Base-by-base conservation (phyloP, 1,140 invertebrate species). In the Musca vetustissima region DNA sequence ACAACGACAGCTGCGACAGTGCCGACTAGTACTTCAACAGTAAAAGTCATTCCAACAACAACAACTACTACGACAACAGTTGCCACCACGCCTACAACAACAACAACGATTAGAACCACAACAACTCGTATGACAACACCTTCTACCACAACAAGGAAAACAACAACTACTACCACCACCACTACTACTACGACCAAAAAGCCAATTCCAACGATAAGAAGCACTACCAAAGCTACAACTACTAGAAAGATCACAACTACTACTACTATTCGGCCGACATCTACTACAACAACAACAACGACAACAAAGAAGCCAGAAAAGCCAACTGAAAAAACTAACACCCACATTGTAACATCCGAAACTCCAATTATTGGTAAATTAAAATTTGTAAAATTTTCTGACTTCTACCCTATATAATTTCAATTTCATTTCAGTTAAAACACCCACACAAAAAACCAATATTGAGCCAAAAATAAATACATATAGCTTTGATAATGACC, bases 121-220 rank as follows among this genome's bases (percentile, higher is more conserved):
- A 68, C 52, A 47, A 13, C 19, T 8, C 48, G 17, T 15, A 53
- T 28, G 17, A 48, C 66, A 59, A 68, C 66, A 59, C 19, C 66
- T 1, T 13, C 17, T 2, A 14, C 13, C 4, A 24, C 11, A 13
- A 32, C 52, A 2, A 59, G 36, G 2, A n/a, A n/a, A 43, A 66
- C 19, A 9, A 15, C 59, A 43, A 67, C 66, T 17, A 64, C 66
- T 19, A 48, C 66, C 14, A 70, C 47, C 17, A 67, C 19, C n/a
- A 47, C 66, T 22, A 64, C 69, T 8, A 68, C 72, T 49, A 67
- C 48, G 13, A 65, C 64, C 0, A 69, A 21, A 21, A 69, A 36
- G 11, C 52, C 52, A 43, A 67, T 52, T 28, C 43, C 43, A 14
- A 66, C 69, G 13, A 67, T 57, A 43, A 52, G 25, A 4, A 55